Base-by-base conservation (phyloP, 2,797 vertebrate genomes). In the Smutsia gigantea region DNA sequence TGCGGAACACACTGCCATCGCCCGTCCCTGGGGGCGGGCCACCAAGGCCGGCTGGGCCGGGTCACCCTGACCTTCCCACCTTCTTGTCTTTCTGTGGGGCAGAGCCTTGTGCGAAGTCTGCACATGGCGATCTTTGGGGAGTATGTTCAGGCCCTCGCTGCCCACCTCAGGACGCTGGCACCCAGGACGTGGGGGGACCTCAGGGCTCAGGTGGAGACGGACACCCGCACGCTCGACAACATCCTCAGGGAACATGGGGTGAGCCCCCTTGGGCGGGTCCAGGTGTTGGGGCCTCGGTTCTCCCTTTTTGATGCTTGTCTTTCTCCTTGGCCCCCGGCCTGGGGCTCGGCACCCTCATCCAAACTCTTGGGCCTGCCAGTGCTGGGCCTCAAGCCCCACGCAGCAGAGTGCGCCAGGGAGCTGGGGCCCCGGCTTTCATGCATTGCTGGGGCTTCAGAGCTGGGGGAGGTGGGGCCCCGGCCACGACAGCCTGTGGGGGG, bases 101-200 rank as follows among this genome's bases (percentile, higher is more conserved):
- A 98, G 98, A 87, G 17, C 1, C 93, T 98, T 0, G 0, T 97
- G 83, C 89, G 93, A 68, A 72, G 95, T 87, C 94, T 96, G 91
- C 81, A 94, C 3, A 1, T 18, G 87, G 87, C 63, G 4, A 6
- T 98, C 82, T 46, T 93, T 53, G 93, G 89, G 37, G 98, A 98
- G 87, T 98, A 98, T 6, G 13, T 98, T 17, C 84, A 98, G n/a
- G 92, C 97, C 51, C 96, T 98, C 84, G 94, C 97, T 66, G 93
- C 93, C 86, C 66, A 69, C 86, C 90, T 93, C 87, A 96, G 96
- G 88, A 97, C 94, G 74, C 27, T 17, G 74, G 94, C 71, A 77
- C 96, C 91, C 68, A 10, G 4, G 72, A 84, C 91, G 87, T 97
- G 86, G 77, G 97, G 69, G 53, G 95, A 19, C 66, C 97, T 97